Evolutionary conservation across 2,888 invertebrate species (phyloP), one percentile per base, ranked within the genome.

Genomic region (Metopia argyrocephala): DNA sequence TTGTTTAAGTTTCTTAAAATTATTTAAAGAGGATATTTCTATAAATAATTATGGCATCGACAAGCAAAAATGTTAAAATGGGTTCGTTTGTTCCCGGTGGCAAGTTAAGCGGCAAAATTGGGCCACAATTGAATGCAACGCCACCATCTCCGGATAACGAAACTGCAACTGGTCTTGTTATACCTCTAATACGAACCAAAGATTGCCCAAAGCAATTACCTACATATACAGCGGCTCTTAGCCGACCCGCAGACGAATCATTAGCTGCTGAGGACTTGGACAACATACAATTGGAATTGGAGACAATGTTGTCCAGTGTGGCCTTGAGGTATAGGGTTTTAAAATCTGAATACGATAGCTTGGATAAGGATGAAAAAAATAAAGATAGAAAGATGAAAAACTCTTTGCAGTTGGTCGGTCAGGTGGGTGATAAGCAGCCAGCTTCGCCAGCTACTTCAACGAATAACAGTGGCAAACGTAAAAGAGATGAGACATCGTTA

Each of bases 181-280:
- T 94, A 85, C 95, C 95, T 5, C 91, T 94, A 31, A 93, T 95
- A 64, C 94, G 94, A 88, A 93, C 93, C 85, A 92, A 93, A 82
- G 96, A 96, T 85, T 95, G 94, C 88, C 90, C 91, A 45, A 92
- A 92, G 64, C 91, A 93, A 79, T 89, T 96, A 79, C 95, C 95
- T 7, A 93, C 94, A 50, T 94, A 94, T 85, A 91, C 92, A 5
- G 91, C 93, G 87, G 93, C 95, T 25, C 90, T 95, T 62, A 92
- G 93, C 12, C 92, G 95, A 71, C 92, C 93, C 38, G 92, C 93
- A 2, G 95, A 95, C 76, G 96, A 96, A 86, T 93, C 94, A 3
- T 93, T 97, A 79, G 94, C 94, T 20, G 95, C 97, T 92, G 97
- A 98, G 85, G 97, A 98, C 87, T 91, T 98, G 61, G 97, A 98